A percentile compares a stretch with the other conserved stretches of the same genome.
Evolutionary conservation across 2,797 vertebrate species (phyloP).

Genomic region (Peromyscus aztecus): DNA sequence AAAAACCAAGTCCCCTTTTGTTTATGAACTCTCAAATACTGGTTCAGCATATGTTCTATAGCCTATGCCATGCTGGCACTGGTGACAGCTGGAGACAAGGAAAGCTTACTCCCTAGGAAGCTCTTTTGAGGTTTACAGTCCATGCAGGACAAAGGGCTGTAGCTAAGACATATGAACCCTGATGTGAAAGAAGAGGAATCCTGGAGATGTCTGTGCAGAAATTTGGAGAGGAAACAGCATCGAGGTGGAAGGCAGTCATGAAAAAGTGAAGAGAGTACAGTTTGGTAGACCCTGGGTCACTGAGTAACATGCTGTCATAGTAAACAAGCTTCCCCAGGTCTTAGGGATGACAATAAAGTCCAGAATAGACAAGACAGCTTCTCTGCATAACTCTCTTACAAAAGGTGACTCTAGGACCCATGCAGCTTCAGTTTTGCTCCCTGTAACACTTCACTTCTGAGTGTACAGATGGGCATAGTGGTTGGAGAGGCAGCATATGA

Average conservation of each 20-base stretch:
- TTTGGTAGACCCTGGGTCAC: background rate
- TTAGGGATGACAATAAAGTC: background rate
- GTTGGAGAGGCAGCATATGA: background rate
- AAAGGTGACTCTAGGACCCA: background rate
- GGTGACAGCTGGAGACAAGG: background rate
- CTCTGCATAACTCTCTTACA: background rate
- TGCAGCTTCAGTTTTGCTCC: background rate
- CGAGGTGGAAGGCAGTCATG: background rate
- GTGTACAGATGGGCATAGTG: background rate
- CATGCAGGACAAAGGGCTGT: background rate
- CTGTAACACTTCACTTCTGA: background rate
- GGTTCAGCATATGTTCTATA: background rate
- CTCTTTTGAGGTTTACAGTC: background rate
- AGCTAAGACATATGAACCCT: background rate
- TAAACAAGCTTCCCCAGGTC: background rate
- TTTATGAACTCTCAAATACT: background rate
- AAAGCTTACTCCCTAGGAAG: background rate
- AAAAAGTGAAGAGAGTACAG: background rate
- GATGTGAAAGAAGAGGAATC: background rate
- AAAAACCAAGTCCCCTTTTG: background rate
- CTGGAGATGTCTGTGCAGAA: background rate
- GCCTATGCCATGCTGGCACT: too few relatives aligned
- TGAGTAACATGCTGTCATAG: background rate
- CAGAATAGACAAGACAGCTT: background rate
- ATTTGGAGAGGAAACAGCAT: background rate